These are phyloP conservation scores for Oceanodroma leucorhoa DNA, from an alignment of 2,797 vertebrate genomes.

Conservation along the genomic window DNA sequence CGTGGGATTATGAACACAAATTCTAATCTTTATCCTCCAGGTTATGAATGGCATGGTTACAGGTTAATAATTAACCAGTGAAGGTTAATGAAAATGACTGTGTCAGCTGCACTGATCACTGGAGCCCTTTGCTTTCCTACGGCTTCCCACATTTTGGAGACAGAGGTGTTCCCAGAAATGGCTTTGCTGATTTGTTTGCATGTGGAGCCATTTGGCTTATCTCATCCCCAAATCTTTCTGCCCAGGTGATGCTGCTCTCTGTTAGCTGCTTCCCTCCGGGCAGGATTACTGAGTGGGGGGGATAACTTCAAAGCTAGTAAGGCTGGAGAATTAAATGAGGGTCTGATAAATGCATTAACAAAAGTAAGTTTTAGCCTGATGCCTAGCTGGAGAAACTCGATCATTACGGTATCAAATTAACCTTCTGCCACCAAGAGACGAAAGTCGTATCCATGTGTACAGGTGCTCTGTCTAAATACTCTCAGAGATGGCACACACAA, in stretches of 20 bases:
- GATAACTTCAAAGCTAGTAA: background rate
- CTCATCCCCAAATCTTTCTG: too few species aligned
- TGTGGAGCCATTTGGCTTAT: background rate
- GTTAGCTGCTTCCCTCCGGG: background rate
- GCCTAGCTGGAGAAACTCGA: background rate
- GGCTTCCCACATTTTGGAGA: background rate
- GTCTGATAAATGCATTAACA: background rate
- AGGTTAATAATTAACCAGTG: slow-evolving; percentile 1
- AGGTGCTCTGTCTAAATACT: background rate
- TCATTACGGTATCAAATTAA: background rate
- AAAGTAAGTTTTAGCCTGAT: background rate
- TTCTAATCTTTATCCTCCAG: background rate
- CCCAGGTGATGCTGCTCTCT: background rate
- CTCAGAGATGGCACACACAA: background rate
- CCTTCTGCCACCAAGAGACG: background rate
- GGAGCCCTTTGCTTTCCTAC: background rate
- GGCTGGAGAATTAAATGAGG: background rate
- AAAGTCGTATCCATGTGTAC: rapidly evolving
- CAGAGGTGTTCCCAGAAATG: background rate
- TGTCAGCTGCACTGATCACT: background rate
- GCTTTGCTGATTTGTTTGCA: background rate
- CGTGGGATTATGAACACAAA: background rate
- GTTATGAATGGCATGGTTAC: background rate
- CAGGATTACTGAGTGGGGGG: background rate
- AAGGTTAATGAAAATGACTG: background rate